Conservation (phyloP, 1,140 invertebrate genomes). For the Eciton burchellii region DNA sequence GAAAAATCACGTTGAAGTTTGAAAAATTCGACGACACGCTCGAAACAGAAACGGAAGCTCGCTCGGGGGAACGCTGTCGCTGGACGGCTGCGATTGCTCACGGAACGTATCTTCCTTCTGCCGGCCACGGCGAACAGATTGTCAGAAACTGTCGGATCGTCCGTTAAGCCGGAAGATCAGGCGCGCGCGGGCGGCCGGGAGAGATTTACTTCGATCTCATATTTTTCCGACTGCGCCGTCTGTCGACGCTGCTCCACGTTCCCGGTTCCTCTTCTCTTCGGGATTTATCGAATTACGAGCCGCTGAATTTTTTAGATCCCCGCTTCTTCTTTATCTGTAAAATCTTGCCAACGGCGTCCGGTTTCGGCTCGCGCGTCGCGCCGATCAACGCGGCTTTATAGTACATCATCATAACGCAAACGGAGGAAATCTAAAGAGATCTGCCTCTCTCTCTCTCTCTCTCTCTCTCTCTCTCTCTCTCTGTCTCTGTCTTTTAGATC, state of each 20-base stretch:
- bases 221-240: constrained; percentile 27
- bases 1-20: constrained; percentile 67
- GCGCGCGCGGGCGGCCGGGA: background rate
- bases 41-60: constrained; percentile 58
- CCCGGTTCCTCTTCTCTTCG: background rate
- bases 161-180: constrained; percentile 58
- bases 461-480: no score
- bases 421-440: constrained; percentile 42
- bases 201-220: constrained; percentile 53
- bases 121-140: constrained; percentile 47
- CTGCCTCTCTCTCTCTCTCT: no score
- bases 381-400: background rate
- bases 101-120: constrained; percentile 57
- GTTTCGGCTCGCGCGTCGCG: background rate
- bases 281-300: constrained; percentile 29
- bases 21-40: constrained; percentile 62
- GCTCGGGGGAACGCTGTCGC: constrained; percentile 31
- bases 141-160: constrained; percentile 57
- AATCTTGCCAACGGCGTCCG: no score
- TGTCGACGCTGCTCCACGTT: background rate
- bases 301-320: no score
- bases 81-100: constrained; percentile 61
- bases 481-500: background rate
- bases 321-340: no score
- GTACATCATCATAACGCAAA: background rate